Conservation (phyloP, 1,140 invertebrate species). For the Meloidogyne hapla region DNA sequence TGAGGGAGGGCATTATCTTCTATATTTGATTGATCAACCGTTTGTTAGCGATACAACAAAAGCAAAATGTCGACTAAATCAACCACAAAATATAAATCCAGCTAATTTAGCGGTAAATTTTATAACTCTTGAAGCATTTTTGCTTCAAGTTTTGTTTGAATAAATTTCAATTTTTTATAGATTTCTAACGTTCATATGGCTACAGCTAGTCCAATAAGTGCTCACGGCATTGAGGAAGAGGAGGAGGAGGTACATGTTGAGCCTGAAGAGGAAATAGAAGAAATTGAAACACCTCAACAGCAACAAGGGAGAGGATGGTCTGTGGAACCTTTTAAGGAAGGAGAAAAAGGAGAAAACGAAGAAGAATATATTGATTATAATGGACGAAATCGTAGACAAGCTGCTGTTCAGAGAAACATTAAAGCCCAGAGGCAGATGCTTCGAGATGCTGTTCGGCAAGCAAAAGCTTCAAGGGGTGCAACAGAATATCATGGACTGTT, state of each 20-base stretch:
- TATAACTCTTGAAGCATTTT: slow-evolving; percentile 11
- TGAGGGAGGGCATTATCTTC: slow-evolving; percentile 56
- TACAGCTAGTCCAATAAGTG: slow-evolving; percentile 34
- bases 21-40: slow-evolving; percentile 62
- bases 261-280: slow-evolving; percentile 25
- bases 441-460: slow-evolving; percentile 51
- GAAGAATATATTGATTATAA: slow-evolving; percentile 30
- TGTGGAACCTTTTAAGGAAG: too few species aligned
- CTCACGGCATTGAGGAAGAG: slow-evolving; percentile 31
- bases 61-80: slow-evolving; percentile 57
- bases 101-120: slow-evolving; percentile 51
- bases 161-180: slow-evolving; percentile 34
- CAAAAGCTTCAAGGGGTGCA: slow-evolving; percentile 52
- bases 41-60: slow-evolving; percentile 56
- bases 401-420: slow-evolving; percentile 39
- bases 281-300: neutral
- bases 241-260: slow-evolving; percentile 28
- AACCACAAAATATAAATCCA: slow-evolving; percentile 59
- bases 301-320: neutral
- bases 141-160: too few species aligned
- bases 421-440: slow-evolving; percentile 47
- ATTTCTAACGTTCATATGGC: slow-evolving; percentile 60
- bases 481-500: slow-evolving; percentile 56
- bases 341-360: slow-evolving; percentile 3
- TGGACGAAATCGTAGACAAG: slow-evolving; percentile 19